Evolutionary conservation across 2,113 vertebrate genomes (phyloP), one percentile per base, ranked within the genome.

Genomic region (Chlorocebus sabaeus): DNA sequence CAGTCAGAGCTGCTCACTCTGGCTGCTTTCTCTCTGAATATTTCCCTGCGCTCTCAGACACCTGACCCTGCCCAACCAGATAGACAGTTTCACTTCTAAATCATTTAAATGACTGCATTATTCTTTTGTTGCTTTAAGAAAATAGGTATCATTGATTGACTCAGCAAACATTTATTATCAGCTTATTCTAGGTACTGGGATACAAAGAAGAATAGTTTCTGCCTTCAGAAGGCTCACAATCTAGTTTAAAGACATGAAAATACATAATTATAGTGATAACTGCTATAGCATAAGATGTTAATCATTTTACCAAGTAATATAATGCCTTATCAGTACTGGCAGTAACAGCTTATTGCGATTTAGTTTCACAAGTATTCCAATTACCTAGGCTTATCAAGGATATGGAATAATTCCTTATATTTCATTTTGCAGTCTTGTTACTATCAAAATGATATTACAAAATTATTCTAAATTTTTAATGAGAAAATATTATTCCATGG

Each of bases 381-480:
- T 76, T 89, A 70, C 30, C 20, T 94, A 57, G 43, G 75, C 57
- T 80, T 91, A n/a, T 23, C 38, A 85, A 83, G 30, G 20, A 43
- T 73, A 70, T 40, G 52, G 38, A 68, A 35, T 78, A 80, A 25
- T 93, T 91, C 23, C 38, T 93, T 90, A 25, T 38, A 76, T 89
- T 89, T 93, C 3, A 32, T 59, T 90, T 76, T 79, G 3, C 5
- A 92, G 5, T 79, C 76, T 89, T 72, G 35, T 52, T 96, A 91
- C 91, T 75, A 87, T 87, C 20, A 83, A 82, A 97, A 83, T 13
- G 52, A 22, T 55, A 25, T 73, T 89, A 68, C 50, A 86, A 52
- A 79, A 80, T 82, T 91, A 68, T 52, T 93, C 57, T 97, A 73
- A 80, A 52, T 50, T 93, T 95, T 89, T 88, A 59, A 81, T 93